Evolutionary conservation across 2,797 vertebrate genomes (phyloP).

Genomic region (Sebastes umbrosus): DNA sequence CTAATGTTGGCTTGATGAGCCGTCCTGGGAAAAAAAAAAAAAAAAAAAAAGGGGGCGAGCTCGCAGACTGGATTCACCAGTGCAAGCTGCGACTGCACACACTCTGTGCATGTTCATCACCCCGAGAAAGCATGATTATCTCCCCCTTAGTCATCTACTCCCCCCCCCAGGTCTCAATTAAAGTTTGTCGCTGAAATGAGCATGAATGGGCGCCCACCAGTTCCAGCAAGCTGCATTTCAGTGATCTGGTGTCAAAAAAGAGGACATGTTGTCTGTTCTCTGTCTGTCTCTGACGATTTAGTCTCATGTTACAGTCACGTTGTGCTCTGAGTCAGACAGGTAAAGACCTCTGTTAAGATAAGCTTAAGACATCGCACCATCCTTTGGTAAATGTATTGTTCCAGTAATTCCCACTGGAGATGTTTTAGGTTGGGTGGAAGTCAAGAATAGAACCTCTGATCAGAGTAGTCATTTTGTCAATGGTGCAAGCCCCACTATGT

Average conservation of each 20-base stretch:
- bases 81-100: conserved; percentile 22
- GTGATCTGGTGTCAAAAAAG: conserved; percentile 19
- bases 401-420: not conserved
- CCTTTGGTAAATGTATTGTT: not conserved
- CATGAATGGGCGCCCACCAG: conserved; percentile 26
- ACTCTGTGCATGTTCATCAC: conserved; percentile 33
- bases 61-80: conserved; percentile 56
- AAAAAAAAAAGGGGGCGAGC: conserved; percentile 7
- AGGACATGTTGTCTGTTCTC: not conserved
- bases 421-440: not conserved
- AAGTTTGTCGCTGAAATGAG: conserved; percentile 60
- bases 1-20: conserved; percentile 76
- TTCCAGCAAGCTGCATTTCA: conserved; percentile 26
- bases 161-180: conserved; percentile 58
- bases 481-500: not conserved
- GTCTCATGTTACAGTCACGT: conserved; percentile 17
- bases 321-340: not conserved
- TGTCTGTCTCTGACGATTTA: conserved; percentile 9
- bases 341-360: not conserved
- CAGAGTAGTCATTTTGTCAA: not conserved
- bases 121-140: conserved; percentile 41
- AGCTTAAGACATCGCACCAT: not conserved
- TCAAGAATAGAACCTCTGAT: not conserved
- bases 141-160: conserved; percentile 21
- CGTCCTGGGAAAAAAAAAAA: conserved; percentile 55